phyloP scores from a whole-genome alignment of 2,113 vertebrate genomes.

The Pimephales promelas region DNA sequence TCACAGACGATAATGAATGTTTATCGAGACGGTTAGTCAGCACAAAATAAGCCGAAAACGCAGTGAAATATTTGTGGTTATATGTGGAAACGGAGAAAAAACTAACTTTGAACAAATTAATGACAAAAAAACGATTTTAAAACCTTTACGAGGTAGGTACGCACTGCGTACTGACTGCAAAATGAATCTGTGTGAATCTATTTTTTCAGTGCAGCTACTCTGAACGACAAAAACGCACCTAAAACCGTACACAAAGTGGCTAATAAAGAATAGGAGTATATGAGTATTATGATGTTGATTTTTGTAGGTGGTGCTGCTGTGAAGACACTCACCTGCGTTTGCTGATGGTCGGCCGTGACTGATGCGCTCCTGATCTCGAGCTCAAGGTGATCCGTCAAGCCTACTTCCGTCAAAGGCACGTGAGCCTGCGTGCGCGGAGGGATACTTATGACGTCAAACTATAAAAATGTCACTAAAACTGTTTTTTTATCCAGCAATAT shows the following conservation, averaged over 20 bases:
- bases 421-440: constrained; percentile 66
- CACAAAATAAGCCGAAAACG: not conserved
- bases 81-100: not conserved
- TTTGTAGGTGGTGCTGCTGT: not conserved
- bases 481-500: not conserved
- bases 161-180: not conserved
- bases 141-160: too few species aligned
- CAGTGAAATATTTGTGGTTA: not conserved
- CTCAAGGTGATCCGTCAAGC: constrained; percentile 72
- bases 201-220: not conserved
- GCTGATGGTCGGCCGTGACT: not conserved
- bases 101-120: fast-evolving
- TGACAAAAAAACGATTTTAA: not conserved
- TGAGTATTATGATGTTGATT: not conserved
- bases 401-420: constrained; percentile 61
- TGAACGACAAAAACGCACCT: not conserved
- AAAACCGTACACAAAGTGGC: not conserved
- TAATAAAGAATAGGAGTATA: not conserved
- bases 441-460: constrained; percentile 12
- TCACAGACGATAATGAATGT: not conserved
- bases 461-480: not conserved
- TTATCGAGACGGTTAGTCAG: not conserved
- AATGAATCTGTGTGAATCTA: not conserved
- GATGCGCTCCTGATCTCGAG: constrained; percentile 45
- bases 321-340: constrained; percentile 59